Evolutionary conservation across 2,888 invertebrate species (phyloP), one percentile per base, ranked within the genome.

Genomic region (Teleogryllus oceanicus): DNA sequence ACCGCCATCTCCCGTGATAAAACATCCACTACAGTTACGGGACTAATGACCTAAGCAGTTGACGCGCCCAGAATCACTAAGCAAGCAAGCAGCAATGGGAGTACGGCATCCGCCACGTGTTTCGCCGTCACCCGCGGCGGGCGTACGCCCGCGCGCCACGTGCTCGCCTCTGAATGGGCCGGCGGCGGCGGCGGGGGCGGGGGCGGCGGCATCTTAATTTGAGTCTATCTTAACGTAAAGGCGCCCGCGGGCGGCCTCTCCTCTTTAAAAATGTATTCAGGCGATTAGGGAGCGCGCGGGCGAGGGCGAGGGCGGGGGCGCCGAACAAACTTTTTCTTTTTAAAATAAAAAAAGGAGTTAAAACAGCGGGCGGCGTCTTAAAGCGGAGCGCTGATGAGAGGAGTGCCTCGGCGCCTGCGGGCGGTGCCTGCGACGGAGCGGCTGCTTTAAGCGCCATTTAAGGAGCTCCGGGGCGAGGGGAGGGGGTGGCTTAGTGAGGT

Each of bases 231-330:
- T 50, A 49, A n/a, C 21, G 37, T 77, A 77, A 77, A 77, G 77
- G 49, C 77, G 8, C n/a, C 50, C 50, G 49, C 13, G 37, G 18
- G 11, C 16, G 49, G 11, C 49, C n/a, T 37, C 13, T 80, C 80
- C 21, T 80, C 80, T 80, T 80, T 80, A 80, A 80, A 81, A 81
- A 80, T 79, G 77, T 81, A 78, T 81, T 81, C 79, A 24, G 80
- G 37, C 80, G 80, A 80, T 81, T 80, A 80, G 81, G 74, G 62
- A 78, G 50, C 49, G 37, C 49, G 49, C 37, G 77, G 49, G 21
- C 24, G 77, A 13, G 77, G 24, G 77, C 24, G 77, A 77, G 49
- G 77, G 13, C n/a, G 77, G 10, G 24, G 75, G 24, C 75, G 75
- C 21, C 20, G 75, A 75, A 77, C 77, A 77, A 77, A 77, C 77